Base-by-base conservation (phyloP, 2,797 vertebrate species). In the Garrulus glandarius region DNA sequence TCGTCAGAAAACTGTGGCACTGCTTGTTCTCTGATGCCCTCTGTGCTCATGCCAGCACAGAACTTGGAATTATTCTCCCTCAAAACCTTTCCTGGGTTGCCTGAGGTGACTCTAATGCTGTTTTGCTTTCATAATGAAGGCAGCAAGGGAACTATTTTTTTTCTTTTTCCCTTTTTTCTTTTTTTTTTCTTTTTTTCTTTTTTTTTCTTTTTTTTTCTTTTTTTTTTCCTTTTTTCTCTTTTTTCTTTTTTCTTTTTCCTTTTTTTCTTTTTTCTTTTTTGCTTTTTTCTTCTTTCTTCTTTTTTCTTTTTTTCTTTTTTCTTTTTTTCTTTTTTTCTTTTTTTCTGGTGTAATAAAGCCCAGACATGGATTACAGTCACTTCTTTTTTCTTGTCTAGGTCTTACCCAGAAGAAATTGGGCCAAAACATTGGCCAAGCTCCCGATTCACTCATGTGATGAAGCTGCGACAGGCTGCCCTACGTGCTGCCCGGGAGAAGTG, bases 351-450 rank as follows among this genome's bases (percentile, higher is more conserved):
- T 43, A 77, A 15, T 37, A 57, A 65, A 8, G 26, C 72, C 29
- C 17, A 74, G 52, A 27, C 17, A 5, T 29, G 9, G 39, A 37
- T 89, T 70, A 9, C 11, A 18, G 27, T 79, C 34, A 37, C 23
- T 83, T 63, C 36, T 56, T 52, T 81, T 77, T 67, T 49, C 47
- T 81, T 55, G 90, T 79, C 16, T 76, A 99, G 99, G 49, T 99
- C 98, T 72, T 99, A 99, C 84, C 98, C 99, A 55, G 99, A 99
- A 46, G 99, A 99, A 97, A 98, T 98, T 97, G 99, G 99, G 57
- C 99, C 99, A 2, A 99, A 99, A 83, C 99, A 99, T 84, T 99
- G 99, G 99, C 98, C 99, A 5, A 98, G 97, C 37, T 99, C 99
- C 46, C 98, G 99, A 22, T 99, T 99, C 97, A 98, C 98, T 63